phyloP scores from a whole-genome alignment of 2,113 vertebrate genomes.

The Dipodomys merriami region DNA sequence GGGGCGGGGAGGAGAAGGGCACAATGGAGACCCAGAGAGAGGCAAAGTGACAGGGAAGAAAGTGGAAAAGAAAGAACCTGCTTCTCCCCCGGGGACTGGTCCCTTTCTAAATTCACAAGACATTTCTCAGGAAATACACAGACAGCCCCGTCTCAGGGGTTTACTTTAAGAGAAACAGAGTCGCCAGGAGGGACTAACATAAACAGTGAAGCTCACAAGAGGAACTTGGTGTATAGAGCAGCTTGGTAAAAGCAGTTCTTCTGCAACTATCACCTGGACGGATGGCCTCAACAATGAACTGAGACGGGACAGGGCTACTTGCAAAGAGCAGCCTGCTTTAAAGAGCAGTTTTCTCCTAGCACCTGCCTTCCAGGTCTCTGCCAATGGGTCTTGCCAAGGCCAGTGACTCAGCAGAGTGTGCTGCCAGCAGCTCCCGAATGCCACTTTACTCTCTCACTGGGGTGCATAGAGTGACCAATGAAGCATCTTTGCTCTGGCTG shows the following conservation, averaged over 20 bases:
- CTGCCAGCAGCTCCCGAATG: constrained; percentile 14
- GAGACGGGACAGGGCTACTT: not conserved
- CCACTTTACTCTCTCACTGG: not conserved
- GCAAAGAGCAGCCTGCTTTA: not conserved
- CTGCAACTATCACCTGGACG: not conserved
- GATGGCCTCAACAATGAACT: not conserved
- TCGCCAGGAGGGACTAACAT: not conserved
- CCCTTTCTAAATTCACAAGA: not conserved
- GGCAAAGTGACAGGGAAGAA: not conserved
- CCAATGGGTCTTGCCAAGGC: constrained; percentile 69
- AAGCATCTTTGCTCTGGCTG: not conserved
- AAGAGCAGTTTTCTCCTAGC: constrained; percentile 28
- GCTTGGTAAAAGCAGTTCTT: no score
- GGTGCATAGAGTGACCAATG: not conserved
- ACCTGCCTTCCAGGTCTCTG: constrained; percentile 62
- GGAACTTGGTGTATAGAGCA: not conserved
- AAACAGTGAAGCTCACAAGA: not conserved
- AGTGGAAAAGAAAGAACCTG: not conserved
- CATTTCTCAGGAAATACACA: not conserved
- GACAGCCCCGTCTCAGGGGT: not conserved
- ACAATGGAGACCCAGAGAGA: no score
- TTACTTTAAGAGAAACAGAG: not conserved
- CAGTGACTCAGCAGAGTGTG: constrained; percentile 76
- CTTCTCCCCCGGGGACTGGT: not conserved
- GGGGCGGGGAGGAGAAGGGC: no score